These are phyloP conservation scores for Leptocoma aspasia DNA, from an alignment of 2,113 vertebrate species.

Conservation along the genomic window DNA sequence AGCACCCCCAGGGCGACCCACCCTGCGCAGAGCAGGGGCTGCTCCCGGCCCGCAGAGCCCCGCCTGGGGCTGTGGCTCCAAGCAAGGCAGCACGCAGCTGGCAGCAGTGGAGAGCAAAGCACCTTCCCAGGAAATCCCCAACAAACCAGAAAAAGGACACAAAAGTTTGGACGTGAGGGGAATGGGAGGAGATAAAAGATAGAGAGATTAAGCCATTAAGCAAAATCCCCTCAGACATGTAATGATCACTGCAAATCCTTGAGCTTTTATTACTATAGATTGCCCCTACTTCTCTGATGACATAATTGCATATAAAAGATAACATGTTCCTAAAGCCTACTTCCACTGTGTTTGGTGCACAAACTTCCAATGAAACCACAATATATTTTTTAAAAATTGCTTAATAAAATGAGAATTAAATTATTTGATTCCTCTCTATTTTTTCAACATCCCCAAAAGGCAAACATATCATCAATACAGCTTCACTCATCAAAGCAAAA, in stretches of 20 bases:
- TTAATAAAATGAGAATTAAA: background rate
- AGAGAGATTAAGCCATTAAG: background rate
- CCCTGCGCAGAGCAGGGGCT: accelerated
- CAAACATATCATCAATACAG: background rate
- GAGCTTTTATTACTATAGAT: background rate
- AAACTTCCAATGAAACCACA: background rate
- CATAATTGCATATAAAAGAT: background rate
- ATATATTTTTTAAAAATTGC: background rate
- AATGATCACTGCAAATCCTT: background rate
- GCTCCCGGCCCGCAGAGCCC: background rate
- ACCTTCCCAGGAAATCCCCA: background rate
- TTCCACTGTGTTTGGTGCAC: background rate
- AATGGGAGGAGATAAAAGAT: background rate
- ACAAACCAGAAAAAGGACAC: background rate
- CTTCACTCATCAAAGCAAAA: background rate
- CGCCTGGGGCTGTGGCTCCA: background rate
- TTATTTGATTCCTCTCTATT: background rate
- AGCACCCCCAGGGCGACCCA: background rate
- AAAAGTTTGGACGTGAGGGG: background rate
- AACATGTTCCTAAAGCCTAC: background rate
- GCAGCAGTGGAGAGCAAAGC: accelerated
- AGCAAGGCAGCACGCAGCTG: background rate
- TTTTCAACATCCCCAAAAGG: background rate
- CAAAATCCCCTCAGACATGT: background rate
- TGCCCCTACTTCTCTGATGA: background rate